These are phyloP conservation scores for Ephialtes manifestator DNA, from an alignment of 2,888 invertebrate species.

Conservation along the genomic window DNA sequence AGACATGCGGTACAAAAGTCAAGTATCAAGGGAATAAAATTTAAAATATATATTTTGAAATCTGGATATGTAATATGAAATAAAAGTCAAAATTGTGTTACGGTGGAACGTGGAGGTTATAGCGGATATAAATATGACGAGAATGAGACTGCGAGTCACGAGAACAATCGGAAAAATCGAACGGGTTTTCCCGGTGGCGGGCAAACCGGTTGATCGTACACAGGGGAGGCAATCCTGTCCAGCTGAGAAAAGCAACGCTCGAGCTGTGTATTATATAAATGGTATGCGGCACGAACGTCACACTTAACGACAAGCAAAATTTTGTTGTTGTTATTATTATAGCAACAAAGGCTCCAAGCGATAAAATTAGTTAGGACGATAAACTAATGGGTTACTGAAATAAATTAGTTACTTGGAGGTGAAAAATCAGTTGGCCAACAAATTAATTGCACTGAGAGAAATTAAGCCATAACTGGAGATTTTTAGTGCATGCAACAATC, in stretches of 20 bases:
- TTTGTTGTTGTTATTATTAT: neutral
- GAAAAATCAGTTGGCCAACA: too few species aligned
- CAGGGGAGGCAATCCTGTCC: conserved; percentile 50
- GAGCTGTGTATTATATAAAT: conserved; percentile 8
- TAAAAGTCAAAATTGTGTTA: conserved; percentile 34
- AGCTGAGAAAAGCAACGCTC: conserved; percentile 57
- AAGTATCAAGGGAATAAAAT: neutral
- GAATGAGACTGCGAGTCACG: conserved; percentile 36
- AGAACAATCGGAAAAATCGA: conserved; percentile 71
- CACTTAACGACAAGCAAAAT: conserved; percentile 43
- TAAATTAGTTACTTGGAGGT: too few species aligned
- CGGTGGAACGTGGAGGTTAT: conserved; percentile 27
- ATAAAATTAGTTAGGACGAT: too few species aligned
- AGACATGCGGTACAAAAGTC: neutral
- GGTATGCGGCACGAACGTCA: conserved; percentile 50
- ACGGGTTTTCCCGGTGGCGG: conserved; percentile 68
- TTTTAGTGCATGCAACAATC: too few species aligned
- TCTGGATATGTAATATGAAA: conserved; percentile 2
- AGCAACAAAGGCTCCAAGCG: too few species aligned
- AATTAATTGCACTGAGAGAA: too few species aligned
- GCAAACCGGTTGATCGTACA: conserved; percentile 76
- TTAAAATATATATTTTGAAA: neutral
- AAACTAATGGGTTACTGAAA: too few species aligned
- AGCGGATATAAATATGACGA: conserved; percentile 38
- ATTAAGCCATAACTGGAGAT: too few species aligned